Base-by-base conservation (phyloP, 2,797 vertebrate species). In the Thunnus albacares region DNA sequence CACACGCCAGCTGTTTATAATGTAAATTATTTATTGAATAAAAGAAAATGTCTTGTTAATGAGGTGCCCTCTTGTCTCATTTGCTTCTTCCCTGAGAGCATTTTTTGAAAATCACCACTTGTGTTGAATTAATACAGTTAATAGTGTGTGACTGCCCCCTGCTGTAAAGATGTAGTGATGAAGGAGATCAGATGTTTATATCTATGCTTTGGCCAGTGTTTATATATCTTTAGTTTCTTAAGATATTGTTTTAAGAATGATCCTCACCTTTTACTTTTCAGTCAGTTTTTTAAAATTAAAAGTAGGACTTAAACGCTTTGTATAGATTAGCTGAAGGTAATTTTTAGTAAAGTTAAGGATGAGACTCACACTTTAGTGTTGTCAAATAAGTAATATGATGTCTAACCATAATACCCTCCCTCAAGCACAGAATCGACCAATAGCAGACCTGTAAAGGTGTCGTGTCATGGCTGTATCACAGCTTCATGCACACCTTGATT, bases 21-120 rank as follows among this genome's bases (percentile, higher is more conserved):
- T 98, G 97, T 98, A 97, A 97, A 97, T 99, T 99, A 99, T 99
- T 99, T 99, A 99, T 99, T 99, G 96, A 97, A 95, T 93, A 92
- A 95, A 95, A 92, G 83, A 92, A 94, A 93, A 93, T 87, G 94
- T 96, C 91, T 94, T 94, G 92, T 94, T 94, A 79, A 80, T 63
- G 38, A 75, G 55, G 26, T 75, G 67, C 49, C 59, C 17, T 66
- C 58, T 61, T 56, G 77, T 89, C 47, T 89, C 61, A 1, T 69
- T 68, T 71, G 12, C 41, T 81, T 35, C 14, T 57, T 13, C 11
- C 73, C 14, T 53, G 41, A 51, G 73, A 77, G 72, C 51, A 28
- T 83, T 71, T 75, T 77, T 86, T 83, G 22, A 55, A 84, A 83
- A 75, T 56, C 20, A 22, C 13, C 24, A 2, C 20, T 22, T 43